A percentile compares a stretch with the other conserved stretches of the same genome.
Conservation (phyloP, 2,888 invertebrate species). For the Blastobasis lacticolella region DNA sequence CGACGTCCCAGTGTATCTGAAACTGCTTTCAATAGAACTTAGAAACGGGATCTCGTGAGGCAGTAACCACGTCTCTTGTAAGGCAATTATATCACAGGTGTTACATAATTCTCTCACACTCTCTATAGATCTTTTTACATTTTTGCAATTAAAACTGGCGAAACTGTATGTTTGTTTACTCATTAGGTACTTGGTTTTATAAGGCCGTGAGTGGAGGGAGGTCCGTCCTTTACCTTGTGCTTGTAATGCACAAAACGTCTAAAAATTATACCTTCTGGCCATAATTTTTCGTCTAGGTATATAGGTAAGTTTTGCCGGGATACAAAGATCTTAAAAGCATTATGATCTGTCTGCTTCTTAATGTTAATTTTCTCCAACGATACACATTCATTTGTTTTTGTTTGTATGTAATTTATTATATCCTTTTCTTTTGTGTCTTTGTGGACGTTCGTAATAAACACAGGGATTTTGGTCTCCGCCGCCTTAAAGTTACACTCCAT, state of each 20-base stretch:
- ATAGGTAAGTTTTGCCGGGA: no score
- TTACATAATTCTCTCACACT: constrained; percentile 1
- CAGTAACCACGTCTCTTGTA: constrained; percentile 11
- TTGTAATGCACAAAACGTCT: constrained; percentile 12
- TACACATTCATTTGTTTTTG: constrained; percentile 6
- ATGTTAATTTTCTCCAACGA: constrained; percentile 8
- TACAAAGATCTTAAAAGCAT: constrained; percentile 13
- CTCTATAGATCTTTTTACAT: constrained; percentile 10
- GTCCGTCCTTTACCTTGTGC: background rate
- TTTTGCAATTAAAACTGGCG: constrained; percentile 9
- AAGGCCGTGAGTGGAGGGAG: background rate
- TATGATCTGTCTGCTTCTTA: constrained; percentile 7
- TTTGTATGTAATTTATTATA: constrained; percentile 7
- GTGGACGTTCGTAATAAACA: constrained; percentile 14
- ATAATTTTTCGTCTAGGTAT: constrained; percentile 11
- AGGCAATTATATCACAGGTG: constrained; percentile 5
- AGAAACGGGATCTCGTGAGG: constrained; percentile 7
- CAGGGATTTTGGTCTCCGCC: constrained; percentile 7
- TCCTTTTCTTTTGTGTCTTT: constrained; percentile 7
- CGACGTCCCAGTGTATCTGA: constrained; percentile 3
- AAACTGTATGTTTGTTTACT: background rate
- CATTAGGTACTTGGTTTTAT: background rate
- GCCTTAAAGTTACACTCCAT: constrained; percentile 6
- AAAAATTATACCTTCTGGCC: constrained; percentile 14
- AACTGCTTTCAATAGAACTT: constrained; percentile 2